Percentiles rank a stretch among this genome's conserved stretches.
These are phyloP conservation scores for Muscina levida DNA, from an alignment of 2,888 invertebrate species.

Conservation along the genomic window DNA sequence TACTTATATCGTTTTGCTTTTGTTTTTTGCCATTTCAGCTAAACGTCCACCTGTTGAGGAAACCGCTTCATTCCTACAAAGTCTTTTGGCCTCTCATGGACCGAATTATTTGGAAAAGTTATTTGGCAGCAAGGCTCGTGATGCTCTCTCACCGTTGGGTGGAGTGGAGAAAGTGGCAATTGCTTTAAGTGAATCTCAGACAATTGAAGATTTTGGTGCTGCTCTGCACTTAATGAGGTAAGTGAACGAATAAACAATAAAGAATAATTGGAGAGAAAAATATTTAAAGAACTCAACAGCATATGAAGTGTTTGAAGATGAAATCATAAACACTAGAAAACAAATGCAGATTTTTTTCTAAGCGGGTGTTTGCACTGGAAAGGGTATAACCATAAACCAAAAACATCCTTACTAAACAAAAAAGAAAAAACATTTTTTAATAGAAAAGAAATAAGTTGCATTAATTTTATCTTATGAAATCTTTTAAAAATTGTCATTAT, in stretches of 20 bases:
- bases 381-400: too few species aligned
- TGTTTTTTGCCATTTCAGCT: slow-evolving; percentile 82
- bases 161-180: slow-evolving; percentile 98
- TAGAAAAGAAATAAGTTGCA: too few species aligned
- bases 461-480: too few species aligned
- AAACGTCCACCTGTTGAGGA: slow-evolving; percentile 98
- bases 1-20: too few species aligned
- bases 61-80: slow-evolving; percentile 96
- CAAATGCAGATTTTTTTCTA: not conserved
- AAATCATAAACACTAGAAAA: not conserved
- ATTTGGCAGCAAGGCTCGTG: slow-evolving; percentile 96
- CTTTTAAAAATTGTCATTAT: too few species aligned
- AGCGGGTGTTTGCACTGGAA: too few species aligned
- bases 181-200: slow-evolving; percentile 95
- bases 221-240: slow-evolving; percentile 80
- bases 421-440: too few species aligned
- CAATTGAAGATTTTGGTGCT: slow-evolving; percentile 91
- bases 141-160: slow-evolving; percentile 93
- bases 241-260: slow-evolving; percentile 60
- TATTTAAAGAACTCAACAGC: too few species aligned
- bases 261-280: too few species aligned
- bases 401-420: too few species aligned
- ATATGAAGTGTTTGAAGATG: not conserved
- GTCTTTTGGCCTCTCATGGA: slow-evolving; percentile 95
- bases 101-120: slow-evolving; percentile 98